Percentiles rank a stretch among this genome's conserved stretches.
Conservation (phyloP, 2,113 vertebrate genomes). For the Pelvicachromis taeniatus region DNA sequence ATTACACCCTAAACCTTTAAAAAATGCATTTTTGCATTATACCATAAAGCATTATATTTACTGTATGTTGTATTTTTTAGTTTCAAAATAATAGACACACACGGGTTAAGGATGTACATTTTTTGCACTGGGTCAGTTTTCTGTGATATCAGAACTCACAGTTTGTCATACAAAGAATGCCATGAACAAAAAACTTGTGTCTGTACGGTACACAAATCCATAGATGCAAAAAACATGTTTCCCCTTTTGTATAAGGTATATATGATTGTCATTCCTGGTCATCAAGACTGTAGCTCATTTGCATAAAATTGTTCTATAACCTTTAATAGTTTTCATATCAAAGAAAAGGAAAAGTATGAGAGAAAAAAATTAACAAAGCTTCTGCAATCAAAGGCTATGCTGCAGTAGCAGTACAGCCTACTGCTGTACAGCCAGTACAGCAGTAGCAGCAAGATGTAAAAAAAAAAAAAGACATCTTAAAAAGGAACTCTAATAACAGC, state of each 20-base stretch:
- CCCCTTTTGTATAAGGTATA: neutral
- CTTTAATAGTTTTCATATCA: neutral
- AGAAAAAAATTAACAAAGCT: neutral
- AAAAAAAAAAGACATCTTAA: neutral
- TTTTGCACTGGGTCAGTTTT: neutral
- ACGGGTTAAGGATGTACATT: neutral
- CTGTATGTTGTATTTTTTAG: neutral
- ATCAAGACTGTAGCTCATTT: neutral
- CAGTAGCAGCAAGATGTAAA: neutral
- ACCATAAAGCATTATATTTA: neutral
- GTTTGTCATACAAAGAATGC: neutral
- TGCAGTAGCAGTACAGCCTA: neutral
- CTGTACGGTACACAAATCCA: neutral
- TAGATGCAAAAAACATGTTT: neutral
- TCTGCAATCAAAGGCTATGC: neutral
- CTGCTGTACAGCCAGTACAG: too few species aligned
- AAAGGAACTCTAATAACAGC: slow-evolving; percentile 22
- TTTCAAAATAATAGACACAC: neutral
- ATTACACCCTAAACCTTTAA: neutral
- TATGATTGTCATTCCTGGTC: neutral
- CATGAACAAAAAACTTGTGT: neutral
- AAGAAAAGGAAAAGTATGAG: neutral
- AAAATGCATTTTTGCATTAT: neutral
- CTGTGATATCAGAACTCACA: neutral
- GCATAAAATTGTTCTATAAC: neutral